phyloP scores from a whole-genome alignment of 2,888 invertebrate genomes.

The Mythimna loreyi region DNA sequence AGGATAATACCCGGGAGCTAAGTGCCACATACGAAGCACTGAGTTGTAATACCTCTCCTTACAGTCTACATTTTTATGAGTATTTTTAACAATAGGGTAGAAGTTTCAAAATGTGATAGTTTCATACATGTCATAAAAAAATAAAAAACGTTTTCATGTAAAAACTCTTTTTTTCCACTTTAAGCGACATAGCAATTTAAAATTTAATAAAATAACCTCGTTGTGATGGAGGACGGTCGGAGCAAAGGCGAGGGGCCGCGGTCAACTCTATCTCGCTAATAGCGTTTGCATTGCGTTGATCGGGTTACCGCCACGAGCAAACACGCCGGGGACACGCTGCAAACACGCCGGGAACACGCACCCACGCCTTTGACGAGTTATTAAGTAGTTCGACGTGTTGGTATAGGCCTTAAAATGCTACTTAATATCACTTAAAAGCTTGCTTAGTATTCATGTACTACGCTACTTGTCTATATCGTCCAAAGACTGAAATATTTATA shows the following conservation, averaged over 20 bases:
- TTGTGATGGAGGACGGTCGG: not conserved
- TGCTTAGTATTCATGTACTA: not conserved
- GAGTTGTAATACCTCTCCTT: not conserved
- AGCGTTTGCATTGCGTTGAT: slow-evolving; percentile 54
- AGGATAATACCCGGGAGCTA: slow-evolving; percentile 7
- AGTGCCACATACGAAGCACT: not conserved
- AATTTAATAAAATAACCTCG: slow-evolving; percentile 16
- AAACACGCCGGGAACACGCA: slow-evolving; percentile 9
- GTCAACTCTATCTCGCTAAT: slow-evolving; percentile 60
- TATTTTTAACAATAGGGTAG: too few relatives aligned
- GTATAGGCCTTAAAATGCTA: not conserved
- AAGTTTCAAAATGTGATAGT: not conserved
- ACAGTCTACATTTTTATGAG: not conserved
- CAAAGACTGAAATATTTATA: not conserved
- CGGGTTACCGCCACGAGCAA: slow-evolving; percentile 43
- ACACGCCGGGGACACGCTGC: slow-evolving; percentile 11
- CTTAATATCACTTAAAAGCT: slow-evolving; percentile 16
- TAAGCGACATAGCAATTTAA: not conserved
- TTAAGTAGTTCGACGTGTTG: not conserved
- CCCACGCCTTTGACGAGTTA: not conserved
- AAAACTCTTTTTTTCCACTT: not conserved
- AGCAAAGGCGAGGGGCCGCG: slow-evolving; percentile 26
- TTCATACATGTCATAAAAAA: not conserved
- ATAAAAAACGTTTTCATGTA: not conserved
- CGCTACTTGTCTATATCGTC: not conserved